Percentiles rank a stretch among this genome's conserved stretches.
These are phyloP conservation scores for Molanna angustata DNA, from an alignment of 2,888 invertebrate species.

Conservation along the genomic window DNA sequence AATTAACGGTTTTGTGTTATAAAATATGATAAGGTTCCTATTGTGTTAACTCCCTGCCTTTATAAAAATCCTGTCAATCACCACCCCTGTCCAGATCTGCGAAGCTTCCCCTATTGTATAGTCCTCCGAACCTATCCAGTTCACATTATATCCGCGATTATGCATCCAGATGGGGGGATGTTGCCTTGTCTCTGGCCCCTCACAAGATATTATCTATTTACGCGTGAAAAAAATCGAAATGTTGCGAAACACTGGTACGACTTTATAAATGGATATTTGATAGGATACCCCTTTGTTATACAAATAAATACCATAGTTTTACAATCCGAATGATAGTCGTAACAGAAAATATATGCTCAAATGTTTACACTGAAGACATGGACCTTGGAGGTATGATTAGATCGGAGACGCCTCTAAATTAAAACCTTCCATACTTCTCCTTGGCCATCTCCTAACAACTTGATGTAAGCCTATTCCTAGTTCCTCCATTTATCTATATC, in stretches of 20 bases:
- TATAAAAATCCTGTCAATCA: not conserved
- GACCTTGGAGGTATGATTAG: too few species aligned
- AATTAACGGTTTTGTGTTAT: too few species aligned
- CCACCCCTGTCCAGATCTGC: slow-evolving; percentile 2
- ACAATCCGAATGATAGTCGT: too few species aligned
- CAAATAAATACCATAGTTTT: too few species aligned
- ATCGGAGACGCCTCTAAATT: too few species aligned
- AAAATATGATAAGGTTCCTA: not conserved
- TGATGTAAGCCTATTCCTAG: too few species aligned
- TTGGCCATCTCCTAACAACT: too few species aligned
- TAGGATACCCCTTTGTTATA: slow-evolving; percentile 12
- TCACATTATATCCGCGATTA: not conserved
- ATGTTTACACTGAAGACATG: too few species aligned
- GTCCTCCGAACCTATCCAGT: not conserved
- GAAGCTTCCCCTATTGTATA: not conserved
- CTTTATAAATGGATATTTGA: slow-evolving; percentile 32
- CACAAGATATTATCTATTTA: slow-evolving; percentile 27
- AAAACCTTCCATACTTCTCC: too few species aligned
- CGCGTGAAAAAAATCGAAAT: slow-evolving; percentile 29
- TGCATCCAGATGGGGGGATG: not conserved
- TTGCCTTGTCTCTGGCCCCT: not conserved
- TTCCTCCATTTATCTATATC: too few species aligned
- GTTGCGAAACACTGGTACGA: slow-evolving; percentile 31
- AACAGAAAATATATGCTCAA: too few species aligned
- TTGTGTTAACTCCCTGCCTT: not conserved